Base-by-base conservation (phyloP, 1,140 invertebrate genomes). In the Leguminivora glycinivorella region DNA sequence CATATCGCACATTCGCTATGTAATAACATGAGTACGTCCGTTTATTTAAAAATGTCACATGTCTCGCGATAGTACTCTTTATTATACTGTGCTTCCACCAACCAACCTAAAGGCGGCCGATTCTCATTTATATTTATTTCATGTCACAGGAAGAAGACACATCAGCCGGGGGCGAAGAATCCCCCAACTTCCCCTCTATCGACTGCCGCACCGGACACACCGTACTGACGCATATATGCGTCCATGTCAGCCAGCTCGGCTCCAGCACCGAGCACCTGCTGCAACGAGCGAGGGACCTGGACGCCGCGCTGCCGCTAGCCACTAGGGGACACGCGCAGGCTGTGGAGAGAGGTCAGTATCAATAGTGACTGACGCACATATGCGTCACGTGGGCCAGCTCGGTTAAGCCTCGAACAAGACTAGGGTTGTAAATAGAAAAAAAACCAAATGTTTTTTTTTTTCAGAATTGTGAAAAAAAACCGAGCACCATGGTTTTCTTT, bases 341-440 rank as follows among this genome's bases (percentile, higher is more conserved):
- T 69, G 79, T 85, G 0, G 75, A 79, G 2, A 80, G 67, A 79
- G 84, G 84, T 85, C n/a, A n/a, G n/a, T n/a, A n/a, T n/a, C n/a
- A n/a, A n/a, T 14, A 2, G 14, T n/a, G 12, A 7, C 9, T 40
- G 29, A 1, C 29, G 29, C 29, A 31, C 29, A 14, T 47, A 3
- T 47, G 43, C 43, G 12, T 14, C 17, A 17, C 43, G 10, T 47
- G 17, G 4, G 0, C 14, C 43, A 14, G 12, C 17, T 1, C 14
- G 43, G 43, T 4, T n/a, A 4, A 14, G 14, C 12, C 19, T 10
- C 10, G 56, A 22, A 3, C 14, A 2, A n/a, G n/a, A n/a, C n/a
- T n/a, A n/a, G n/a, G n/a, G n/a, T n/a, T n/a, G n/a, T n/a, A n/a
- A n/a, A n/a, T n/a, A n/a, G n/a, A n/a, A n/a, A n/a, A n/a, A n/a